Base-by-base conservation (phyloP, 1,140 invertebrate genomes). In the Ips typographus region DNA sequence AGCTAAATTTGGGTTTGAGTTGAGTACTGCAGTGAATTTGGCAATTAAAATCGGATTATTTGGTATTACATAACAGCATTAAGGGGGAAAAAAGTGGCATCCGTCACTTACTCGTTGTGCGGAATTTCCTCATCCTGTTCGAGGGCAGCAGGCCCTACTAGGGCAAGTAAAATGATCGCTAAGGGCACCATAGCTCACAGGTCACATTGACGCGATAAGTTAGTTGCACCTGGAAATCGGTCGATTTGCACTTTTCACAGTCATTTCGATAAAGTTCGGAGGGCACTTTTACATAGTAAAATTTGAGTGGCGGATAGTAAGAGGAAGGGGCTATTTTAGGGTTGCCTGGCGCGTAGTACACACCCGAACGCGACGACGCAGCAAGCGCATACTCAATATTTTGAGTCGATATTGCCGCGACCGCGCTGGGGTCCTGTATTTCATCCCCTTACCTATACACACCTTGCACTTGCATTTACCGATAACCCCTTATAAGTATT, bases 101-200 rank as follows among this genome's bases (percentile, higher is more conserved):
- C 4, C 38, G 49, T 40, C 40, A 84, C 90, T 91, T 85, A 92
- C 91, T 92, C 90, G 81, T 90, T 90, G 79, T 92, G 90, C 52
- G 90, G 91, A 77, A 93, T 92, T 78, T 92, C 90, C 84, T 93
- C 90, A 75, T 91, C 90, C 79, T 92, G 90, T 81, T 92, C 88
- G 39, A 77, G 68, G 70, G 77, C 77, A n/a, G 71, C 73, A 2
- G 79, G 74, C 58, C 79, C 72, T 22, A 77, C 56, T 53, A 73
- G 72, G 42, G 72, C 68, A 7, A 76, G 69, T 36, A 77, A 65
- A 51, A 78, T n/a, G 47, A 76, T 3, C 40, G 70, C 68, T 4
- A 76, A 43, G 60, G 73, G 65, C 60, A 73, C 57, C 62, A 67
- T 72, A 57, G 22, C 41, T 51, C 39, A 38, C 7, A 7, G 7